Base-by-base conservation (phyloP, 1,140 invertebrate species). In the Temnothorax nylanderi region DNA sequence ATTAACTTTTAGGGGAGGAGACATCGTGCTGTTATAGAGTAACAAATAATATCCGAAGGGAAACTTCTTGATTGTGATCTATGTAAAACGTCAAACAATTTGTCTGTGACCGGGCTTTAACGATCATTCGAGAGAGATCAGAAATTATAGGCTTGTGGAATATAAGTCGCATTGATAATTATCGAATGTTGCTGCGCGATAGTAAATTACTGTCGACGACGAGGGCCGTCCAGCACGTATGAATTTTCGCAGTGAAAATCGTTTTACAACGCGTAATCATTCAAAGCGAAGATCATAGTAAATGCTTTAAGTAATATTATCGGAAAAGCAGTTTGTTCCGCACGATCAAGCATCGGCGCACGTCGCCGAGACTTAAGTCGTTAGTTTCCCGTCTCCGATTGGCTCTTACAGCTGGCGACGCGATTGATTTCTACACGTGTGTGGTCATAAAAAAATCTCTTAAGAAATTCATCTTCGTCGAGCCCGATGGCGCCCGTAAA, bases 291-390 rank as follows among this genome's bases (percentile, higher is more conserved):
- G 69, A 84, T 87, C 86, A 37, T 67, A 34, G 54, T 41, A 54
- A 49, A 34, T 21, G 56, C 54, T 85, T 87, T 87, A 85, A 87
- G 69, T 58, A 87, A 75, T 87, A 77, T 71, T 77, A 76, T 71
- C 47, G 71, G 81, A 85, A 87, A 85, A 76, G 86, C 72, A 85
- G 86, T 87, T 87, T 85, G 86, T 87, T 87, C 81, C 86, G 72
- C 81, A 51, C 64, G 81, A 85, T 85, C 86, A 72, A 85, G 81
- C 86, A 85, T 76, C 69, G 51, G 1, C 71, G 58, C 18, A 37
- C 74, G 47, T 77, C 64, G 67, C 3, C 37, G 65, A 51, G 32
- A 3, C 62, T 49, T 37, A 32, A 67, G 69, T 76, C 54, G 81
- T 87, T 87, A 87, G 62, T 85, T 85, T 47, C 86, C 47, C 51